Evolutionary conservation across 2,113 vertebrate genomes (phyloP).

Genomic region (Ceuthmochares aereus): DNA sequence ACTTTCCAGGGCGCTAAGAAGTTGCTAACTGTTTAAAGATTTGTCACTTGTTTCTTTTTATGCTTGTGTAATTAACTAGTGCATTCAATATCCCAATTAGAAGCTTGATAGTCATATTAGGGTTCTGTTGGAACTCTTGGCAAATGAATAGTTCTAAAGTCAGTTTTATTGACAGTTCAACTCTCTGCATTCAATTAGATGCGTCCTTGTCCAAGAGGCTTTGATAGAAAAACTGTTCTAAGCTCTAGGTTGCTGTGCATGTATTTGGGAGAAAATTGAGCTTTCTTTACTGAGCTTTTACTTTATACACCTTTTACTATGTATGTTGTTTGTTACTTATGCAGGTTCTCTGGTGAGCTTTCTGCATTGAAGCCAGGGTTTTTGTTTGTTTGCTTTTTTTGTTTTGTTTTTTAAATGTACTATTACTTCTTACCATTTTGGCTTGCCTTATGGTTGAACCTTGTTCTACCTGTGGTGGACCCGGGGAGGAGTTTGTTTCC

Average conservation of each 20-base stretch:
- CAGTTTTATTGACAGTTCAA: not conserved
- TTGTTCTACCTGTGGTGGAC: not conserved
- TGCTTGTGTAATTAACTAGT: not conserved
- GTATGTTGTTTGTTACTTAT: not conserved
- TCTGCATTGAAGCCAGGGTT: not conserved
- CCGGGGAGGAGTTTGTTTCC: not conserved
- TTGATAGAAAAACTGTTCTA: not conserved
- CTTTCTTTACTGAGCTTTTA: not conserved
- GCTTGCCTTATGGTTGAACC: not conserved
- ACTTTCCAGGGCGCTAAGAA: not conserved
- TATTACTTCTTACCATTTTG: not conserved
- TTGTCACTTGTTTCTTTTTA: not conserved
- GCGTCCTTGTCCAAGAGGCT: not conserved
- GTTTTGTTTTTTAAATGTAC: not conserved
- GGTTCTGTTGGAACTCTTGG: not conserved
- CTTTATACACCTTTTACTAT: not conserved
- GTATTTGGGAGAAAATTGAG: not conserved
- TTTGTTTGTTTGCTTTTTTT: not conserved
- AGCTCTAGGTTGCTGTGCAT: not conserved
- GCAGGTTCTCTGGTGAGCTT: not conserved
- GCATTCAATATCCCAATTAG: not conserved
- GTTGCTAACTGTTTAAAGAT: not conserved
- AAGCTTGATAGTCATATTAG: not conserved
- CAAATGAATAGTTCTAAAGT: not conserved
- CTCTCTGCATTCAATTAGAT: not conserved